Percentiles rank a stretch among this genome's conserved stretches.
These are phyloP conservation scores for Tetramorium simillimum DNA, from an alignment of 1,140 invertebrate genomes.

Conservation along the genomic window DNA sequence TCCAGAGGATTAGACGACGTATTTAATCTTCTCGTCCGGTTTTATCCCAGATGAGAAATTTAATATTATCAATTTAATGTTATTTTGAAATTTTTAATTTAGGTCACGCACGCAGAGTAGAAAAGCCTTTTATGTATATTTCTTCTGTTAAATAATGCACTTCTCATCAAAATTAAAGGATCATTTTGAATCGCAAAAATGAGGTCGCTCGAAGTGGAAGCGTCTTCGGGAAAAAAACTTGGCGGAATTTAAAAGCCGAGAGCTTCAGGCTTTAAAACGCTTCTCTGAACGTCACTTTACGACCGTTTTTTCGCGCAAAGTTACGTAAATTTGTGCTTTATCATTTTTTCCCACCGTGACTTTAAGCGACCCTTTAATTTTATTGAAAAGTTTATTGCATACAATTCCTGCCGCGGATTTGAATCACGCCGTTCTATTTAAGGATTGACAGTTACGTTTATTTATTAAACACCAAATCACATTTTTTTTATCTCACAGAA, in stretches of 20 bases:
- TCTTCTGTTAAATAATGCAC: neutral
- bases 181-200: constrained; percentile 15
- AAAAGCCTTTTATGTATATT: neutral
- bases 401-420: neutral
- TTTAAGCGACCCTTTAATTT: neutral
- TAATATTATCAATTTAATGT: neutral
- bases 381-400: neutral
- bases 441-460: neutral
- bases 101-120: too few relatives aligned
- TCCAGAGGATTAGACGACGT: neutral
- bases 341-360: neutral
- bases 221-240: neutral
- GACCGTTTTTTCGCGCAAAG: neutral
- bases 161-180: constrained; percentile 4
- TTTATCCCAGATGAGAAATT: neutral
- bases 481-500: neutral
- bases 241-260: constrained; percentile 12
- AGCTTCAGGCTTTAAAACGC: neutral
- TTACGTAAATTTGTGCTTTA: constrained; percentile 2
- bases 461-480: neutral
- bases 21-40: neutral
- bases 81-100: neutral
- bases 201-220: neutral
- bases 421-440: neutral
- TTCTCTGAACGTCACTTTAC: neutral